Base-by-base conservation (phyloP, 2,888 invertebrate genomes). In the Panzeria rudis region DNA sequence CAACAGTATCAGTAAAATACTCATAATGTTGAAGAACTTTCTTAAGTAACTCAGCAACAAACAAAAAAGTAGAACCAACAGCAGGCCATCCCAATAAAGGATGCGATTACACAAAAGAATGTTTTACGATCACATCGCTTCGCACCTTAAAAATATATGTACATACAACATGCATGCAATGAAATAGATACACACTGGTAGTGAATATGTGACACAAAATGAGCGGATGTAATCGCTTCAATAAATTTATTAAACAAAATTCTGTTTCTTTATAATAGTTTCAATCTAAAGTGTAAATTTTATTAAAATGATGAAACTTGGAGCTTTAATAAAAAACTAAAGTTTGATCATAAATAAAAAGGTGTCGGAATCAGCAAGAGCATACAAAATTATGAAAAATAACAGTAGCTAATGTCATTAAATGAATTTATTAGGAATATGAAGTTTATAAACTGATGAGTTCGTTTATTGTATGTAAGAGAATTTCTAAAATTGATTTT, bases 1-100 rank as follows among this genome's bases (percentile, higher is more conserved):
- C 80, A 84, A 72, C 52, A 62, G 69, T 35, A 84, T 75, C 71
- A 68, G 68, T 52, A 59, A 35, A 72, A 72, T n/a, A 61, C 66
- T 69, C 41, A 68, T 41, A 76, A 82, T 44, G 44, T 38, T 35
- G 72, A 68, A 72, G n/a, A 32, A 75, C 13, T 62, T 68, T 69
- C 69, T 75, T 68, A 69, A 75, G 52, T 52, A 62, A 78, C 59
- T 72, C 41, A 68, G 77, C 20, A 77, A 41, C 44, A 64, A 32
- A 52, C 23, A 41, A 56, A 41, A 68, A 52, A 64, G 25, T 41
- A 83, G 35, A 9, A 35, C 13, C 35, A 64, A 41, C 69, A 38
- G 64, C 72, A 56, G 72, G 56, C 56, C 35, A 52, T 62, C 15
- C 38, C 15, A 41, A 59, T 61, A 73, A 73, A 73, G 47, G 62